Percentiles rank a stretch among this genome's conserved stretches.
These are phyloP conservation scores for Nephotettix cincticeps DNA, from an alignment of 1,140 invertebrate species.

Conservation along the genomic window DNA sequence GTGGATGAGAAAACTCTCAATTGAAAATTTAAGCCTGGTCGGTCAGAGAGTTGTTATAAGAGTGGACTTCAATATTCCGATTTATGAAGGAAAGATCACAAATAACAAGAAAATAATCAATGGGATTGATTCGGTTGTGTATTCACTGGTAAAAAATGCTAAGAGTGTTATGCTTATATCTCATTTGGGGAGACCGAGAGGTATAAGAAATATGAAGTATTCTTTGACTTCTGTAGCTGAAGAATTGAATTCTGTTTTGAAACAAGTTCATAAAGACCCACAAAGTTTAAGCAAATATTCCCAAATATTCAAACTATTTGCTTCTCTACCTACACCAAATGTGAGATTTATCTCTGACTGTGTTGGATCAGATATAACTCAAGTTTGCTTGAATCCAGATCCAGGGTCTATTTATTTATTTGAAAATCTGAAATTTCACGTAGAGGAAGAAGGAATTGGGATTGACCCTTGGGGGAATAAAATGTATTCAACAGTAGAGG, in stretches of 20 bases:
- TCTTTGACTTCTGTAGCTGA: slow-evolving; percentile 1
- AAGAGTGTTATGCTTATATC: slow-evolving; percentile 96
- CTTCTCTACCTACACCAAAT: slow-evolving; percentile 50
- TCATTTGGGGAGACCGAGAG: slow-evolving; percentile 96
- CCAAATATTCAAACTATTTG: not conserved
- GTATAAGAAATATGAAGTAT: slow-evolving; percentile 49
- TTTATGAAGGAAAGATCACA: slow-evolving; percentile 94
- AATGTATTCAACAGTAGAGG: slow-evolving; percentile 78
- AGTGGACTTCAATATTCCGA: slow-evolving; percentile 94
- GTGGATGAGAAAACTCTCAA: slow-evolving; percentile 8
- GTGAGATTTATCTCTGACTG: slow-evolving; percentile 91
- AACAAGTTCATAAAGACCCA: slow-evolving; percentile 39
- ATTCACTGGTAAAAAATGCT: slow-evolving; percentile 90
- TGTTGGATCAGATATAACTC: slow-evolving; percentile 89
- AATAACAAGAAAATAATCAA: slow-evolving; percentile 98
- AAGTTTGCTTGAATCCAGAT: slow-evolving; percentile 82
- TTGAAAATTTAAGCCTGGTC: not conserved
- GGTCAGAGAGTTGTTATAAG: slow-evolving; percentile 19
- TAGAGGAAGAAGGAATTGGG: slow-evolving; percentile 98
- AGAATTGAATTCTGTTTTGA: not conserved
- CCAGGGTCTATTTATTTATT: slow-evolving; percentile 88
- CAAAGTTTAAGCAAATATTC: slow-evolving; percentile 5
- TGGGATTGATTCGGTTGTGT: slow-evolving; percentile 90
- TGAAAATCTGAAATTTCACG: slow-evolving; percentile 95
- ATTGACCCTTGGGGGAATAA: slow-evolving; percentile 85